These are phyloP conservation scores for Polyommatus icarus DNA, from an alignment of 2,888 invertebrate genomes.

Conservation along the genomic window DNA sequence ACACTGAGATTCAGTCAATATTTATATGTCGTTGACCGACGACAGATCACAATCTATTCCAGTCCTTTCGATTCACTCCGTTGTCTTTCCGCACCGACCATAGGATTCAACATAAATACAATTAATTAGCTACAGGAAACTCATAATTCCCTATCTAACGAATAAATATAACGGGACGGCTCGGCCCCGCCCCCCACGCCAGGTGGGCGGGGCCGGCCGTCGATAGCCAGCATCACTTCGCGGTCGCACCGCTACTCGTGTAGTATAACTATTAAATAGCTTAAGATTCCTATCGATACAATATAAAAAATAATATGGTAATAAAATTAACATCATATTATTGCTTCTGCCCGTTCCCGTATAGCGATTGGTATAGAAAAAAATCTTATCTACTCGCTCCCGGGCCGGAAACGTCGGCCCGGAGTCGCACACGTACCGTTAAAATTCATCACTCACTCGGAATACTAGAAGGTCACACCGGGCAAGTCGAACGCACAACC, in stretches of 20 bases:
- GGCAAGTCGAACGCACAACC: slow-evolving; percentile 79
- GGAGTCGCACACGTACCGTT: slow-evolving; percentile 47
- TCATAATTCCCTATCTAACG: slow-evolving; percentile 78
- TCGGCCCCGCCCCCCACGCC: slow-evolving; percentile 51
- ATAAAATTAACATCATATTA: slow-evolving; percentile 81
- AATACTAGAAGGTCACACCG: slow-evolving; percentile 68
- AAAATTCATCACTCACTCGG: slow-evolving; percentile 53
- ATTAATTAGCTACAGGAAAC: slow-evolving; percentile 78
- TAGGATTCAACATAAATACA: slow-evolving; percentile 75
- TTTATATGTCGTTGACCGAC: slow-evolving; percentile 81
- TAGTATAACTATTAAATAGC: slow-evolving; percentile 70
- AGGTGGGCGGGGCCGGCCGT: slow-evolving; percentile 54
- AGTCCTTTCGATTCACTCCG: slow-evolving; percentile 71
- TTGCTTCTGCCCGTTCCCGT: slow-evolving; percentile 82
- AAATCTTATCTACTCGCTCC: slow-evolving; percentile 76
- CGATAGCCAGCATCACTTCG: slow-evolving; percentile 76
- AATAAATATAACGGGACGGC: slow-evolving; percentile 78
- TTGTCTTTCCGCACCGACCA: slow-evolving; percentile 75
- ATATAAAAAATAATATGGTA: slow-evolving; percentile 81
- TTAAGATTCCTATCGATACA: slow-evolving; percentile 75
- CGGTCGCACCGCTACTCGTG: slow-evolving; percentile 78
- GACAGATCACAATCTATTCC: slow-evolving; percentile 81
- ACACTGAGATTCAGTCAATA: slow-evolving; percentile 81
- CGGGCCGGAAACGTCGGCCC: slow-evolving; percentile 67
- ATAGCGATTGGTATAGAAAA: slow-evolving; percentile 81